Percentiles rank a stretch among this genome's conserved stretches.
Evolutionary conservation across 2,113 vertebrate genomes (phyloP).

Genomic region (human (Homo sapiens)): DNA sequence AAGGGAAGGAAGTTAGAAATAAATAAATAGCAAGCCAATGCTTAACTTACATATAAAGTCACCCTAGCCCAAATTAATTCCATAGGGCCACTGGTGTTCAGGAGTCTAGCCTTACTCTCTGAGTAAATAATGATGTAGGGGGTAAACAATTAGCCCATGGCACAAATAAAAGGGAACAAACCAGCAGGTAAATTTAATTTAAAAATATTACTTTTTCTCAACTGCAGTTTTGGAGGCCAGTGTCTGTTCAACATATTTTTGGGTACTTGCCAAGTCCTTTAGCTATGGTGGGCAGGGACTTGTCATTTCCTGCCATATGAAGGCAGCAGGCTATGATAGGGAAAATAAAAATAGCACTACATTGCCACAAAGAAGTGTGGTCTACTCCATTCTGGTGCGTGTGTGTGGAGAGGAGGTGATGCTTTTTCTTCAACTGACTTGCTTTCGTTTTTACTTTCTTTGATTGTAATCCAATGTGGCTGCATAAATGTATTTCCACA

Average conservation of each 20-base stretch:
- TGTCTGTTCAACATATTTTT: background rate
- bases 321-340: background rate
- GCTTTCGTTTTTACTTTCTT: constrained; percentile 27
- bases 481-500: constrained; percentile 10
- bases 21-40: background rate
- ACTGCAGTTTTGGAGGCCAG: background rate
- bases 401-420: background rate
- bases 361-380: background rate
- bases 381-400: background rate
- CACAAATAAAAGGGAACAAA: constrained; percentile 13
- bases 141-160: background rate
- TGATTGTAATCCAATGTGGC: background rate
- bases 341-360: constrained; percentile 45
- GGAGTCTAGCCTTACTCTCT: background rate
- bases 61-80: background rate
- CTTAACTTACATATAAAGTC: background rate
- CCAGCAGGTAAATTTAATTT: background rate
- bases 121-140: background rate
- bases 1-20: background rate
- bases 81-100: background rate
- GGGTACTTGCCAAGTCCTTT: background rate
- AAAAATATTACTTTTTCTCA: background rate
- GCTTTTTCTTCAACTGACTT: background rate
- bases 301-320: constrained; percentile 44
- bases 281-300: background rate